A percentile compares a stretch with the other conserved stretches of the same genome.
These are phyloP conservation scores for Chlamydotis undulata DNA, from an alignment of 2,113 vertebrate genomes.

Conservation along the genomic window DNA sequence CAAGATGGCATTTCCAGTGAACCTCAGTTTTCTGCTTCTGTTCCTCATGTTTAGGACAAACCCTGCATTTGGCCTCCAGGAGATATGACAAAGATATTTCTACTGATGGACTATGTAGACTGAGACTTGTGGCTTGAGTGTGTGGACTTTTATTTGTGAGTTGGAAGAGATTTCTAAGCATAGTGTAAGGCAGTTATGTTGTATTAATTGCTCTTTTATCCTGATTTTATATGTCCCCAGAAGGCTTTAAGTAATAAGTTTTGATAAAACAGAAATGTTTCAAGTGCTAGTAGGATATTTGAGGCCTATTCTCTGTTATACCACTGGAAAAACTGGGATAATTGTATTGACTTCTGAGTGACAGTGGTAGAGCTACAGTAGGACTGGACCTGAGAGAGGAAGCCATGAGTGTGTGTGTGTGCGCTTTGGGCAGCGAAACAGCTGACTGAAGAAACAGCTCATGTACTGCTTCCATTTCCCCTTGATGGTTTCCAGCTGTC, in stretches of 20 bases:
- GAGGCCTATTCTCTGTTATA: not conserved
- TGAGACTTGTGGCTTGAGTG: not conserved
- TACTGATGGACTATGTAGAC: not conserved
- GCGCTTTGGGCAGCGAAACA: not conserved
- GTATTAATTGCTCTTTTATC: conserved; percentile 25
- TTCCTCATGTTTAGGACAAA: conserved; percentile 9
- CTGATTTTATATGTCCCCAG: not conserved
- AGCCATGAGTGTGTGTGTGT: not conserved
- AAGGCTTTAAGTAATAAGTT: conserved; percentile 6
- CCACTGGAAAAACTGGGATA: not conserved
- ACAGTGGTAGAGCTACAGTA: not conserved
- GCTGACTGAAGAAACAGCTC: conserved; percentile 39
- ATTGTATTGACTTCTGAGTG: not conserved
- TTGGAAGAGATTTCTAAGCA: not conserved
- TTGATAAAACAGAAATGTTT: conserved; percentile 7
- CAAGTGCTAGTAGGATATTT: not conserved
- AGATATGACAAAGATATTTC: not conserved
- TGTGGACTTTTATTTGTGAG: not conserved
- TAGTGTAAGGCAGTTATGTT: not conserved
- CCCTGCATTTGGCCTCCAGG: not conserved
- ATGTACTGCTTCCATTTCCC: conserved; percentile 13
- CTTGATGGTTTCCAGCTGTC: conserved; percentile 51
- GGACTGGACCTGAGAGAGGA: not conserved
- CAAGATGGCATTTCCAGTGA: not conserved
- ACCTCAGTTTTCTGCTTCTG: not conserved